A percentile compares a stretch with the other conserved stretches of the same genome.
phyloP scores from a whole-genome alignment of 2,888 invertebrate genomes.

The Glyphotaelius pellucidus region DNA sequence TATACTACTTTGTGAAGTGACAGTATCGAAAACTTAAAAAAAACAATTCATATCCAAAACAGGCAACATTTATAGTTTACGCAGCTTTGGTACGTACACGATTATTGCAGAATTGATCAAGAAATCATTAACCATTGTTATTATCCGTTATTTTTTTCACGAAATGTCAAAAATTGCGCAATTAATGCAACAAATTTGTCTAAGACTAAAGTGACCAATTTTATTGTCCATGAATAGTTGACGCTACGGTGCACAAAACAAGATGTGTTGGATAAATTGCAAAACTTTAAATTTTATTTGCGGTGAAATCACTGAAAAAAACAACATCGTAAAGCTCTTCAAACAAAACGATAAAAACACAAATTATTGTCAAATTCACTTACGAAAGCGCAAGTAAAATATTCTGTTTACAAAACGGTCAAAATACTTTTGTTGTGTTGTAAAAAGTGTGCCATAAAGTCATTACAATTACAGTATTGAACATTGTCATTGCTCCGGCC shows the following conservation, averaged over 20 bases:
- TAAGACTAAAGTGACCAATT: background rate
- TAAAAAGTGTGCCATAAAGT: background rate
- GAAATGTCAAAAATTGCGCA: background rate
- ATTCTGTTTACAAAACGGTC: background rate
- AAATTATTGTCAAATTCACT: background rate
- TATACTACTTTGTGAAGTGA: conserved; percentile 4
- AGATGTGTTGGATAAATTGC: background rate
- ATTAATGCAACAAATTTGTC: background rate
- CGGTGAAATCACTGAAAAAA: background rate
- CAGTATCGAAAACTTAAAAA: conserved; percentile 3
- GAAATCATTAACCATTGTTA: background rate
- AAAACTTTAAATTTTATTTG: background rate
- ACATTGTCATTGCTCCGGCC: background rate
- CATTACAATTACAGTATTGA: background rate
- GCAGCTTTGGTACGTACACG: background rate
- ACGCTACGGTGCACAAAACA: background rate
- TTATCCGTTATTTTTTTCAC: background rate
- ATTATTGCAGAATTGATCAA: background rate
- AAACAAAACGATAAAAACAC: background rate
- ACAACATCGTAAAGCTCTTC: background rate
- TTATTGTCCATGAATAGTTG: background rate
- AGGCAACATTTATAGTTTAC: background rate
- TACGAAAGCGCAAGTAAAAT: background rate
- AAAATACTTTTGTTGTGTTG: background rate
- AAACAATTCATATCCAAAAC: background rate